Base-by-base conservation (phyloP, 2,797 vertebrate species). In the Crax fasciolata region DNA sequence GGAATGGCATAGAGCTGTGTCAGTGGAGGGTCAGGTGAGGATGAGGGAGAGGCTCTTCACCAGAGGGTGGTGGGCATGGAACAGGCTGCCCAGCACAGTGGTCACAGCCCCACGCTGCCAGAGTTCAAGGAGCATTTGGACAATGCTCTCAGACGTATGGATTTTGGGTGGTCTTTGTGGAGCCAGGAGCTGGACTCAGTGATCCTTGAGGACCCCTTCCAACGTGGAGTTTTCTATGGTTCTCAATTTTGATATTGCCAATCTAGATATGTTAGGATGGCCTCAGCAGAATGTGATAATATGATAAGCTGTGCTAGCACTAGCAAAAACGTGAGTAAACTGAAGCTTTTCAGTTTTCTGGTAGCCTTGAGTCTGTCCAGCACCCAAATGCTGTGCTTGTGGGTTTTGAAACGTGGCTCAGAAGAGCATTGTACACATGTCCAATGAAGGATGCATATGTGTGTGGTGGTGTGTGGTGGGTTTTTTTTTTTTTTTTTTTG, bases 371-470 rank as follows among this genome's bases (percentile, higher is more conserved):
- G 39, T 85, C 58, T 70, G 24, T 75, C 43, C 20, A 2, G 46
- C 39, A 24, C 48, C 72, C 44, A 10, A 30, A 52, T 32, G 21
- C 16, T 4, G 3, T 55, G 44, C 18, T 20, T 90, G 66, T 75
- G 39, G 55, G 62, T 75, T 81, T 87, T 66, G 58, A 81, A 58
- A 38, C 28, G 38, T 62, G 46, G 41, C 55, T 92, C 24, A 4
- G 39, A 30, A 72, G 21, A 80, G 20, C 1, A 0, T 24, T 78
- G 21, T 24, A 32, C 1, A 0, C 0, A 1, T 66, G 5, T 68
- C 68, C 57, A 43, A 51, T 54, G 51, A 87, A 75, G 55, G 46
- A 7, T 51, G 83, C 24, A 1, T 76, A 10, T 48, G 19, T 48
- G 23, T 46, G 12, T 12, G 48, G 17, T 28, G 59, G 61, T 28